Evolutionary conservation across 2,888 invertebrate species (phyloP).

Genomic region (Plemyria rubiginata): DNA sequence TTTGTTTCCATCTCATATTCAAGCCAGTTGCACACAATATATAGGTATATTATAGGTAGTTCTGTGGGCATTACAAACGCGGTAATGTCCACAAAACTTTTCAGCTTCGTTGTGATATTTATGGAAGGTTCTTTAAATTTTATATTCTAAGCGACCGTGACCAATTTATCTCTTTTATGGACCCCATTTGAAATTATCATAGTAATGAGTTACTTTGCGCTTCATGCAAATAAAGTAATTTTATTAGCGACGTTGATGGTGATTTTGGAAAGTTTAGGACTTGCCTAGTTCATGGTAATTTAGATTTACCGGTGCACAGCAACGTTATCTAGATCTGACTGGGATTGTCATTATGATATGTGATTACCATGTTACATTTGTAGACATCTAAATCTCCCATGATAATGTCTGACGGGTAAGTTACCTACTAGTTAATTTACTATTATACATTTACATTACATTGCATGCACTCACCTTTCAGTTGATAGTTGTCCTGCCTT

Average conservation of each 20-base stretch:
- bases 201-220: constrained; percentile 47
- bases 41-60: no score
- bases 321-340: constrained; percentile 48
- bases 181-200: constrained; percentile 45
- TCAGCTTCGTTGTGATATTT: constrained; percentile 21
- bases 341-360: constrained; percentile 41
- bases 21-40: constrained; percentile 29
- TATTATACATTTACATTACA: neutral
- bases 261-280: constrained; percentile 31
- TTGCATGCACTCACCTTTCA: no score
- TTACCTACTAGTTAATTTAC: neutral
- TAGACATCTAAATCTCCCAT: constrained; percentile 25
- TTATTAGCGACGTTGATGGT: constrained; percentile 38
- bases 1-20: constrained; percentile 31
- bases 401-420: neutral
- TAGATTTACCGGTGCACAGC: constrained; percentile 43
- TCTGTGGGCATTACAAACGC: constrained; percentile 2
- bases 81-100: constrained; percentile 27
- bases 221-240: constrained; percentile 43
- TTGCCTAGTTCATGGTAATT: constrained; percentile 29
- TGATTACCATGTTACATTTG: constrained; percentile 39
- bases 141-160: constrained; percentile 29
- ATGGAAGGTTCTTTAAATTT: constrained; percentile 32
- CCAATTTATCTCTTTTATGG: constrained; percentile 47
- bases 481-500: no score